Evolutionary conservation across 2,113 vertebrate genomes (phyloP), one percentile per base, ranked within the genome.

Genomic region (Sorex fumeus): DNA sequence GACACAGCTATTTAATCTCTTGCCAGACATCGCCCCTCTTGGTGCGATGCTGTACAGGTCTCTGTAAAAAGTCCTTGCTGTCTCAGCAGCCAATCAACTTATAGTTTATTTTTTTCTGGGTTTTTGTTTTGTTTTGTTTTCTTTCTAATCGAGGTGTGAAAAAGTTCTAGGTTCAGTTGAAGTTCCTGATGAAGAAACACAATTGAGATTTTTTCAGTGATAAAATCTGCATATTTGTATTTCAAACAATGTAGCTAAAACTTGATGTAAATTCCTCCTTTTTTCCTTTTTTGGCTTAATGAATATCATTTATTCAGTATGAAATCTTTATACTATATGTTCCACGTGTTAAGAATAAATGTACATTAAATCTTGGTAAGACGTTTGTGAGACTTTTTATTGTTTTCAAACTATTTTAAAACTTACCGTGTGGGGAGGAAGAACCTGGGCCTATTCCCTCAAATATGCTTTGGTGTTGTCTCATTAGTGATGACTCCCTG

Each of bases 321-420:
- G 99, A 99, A 99, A 99, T 99, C 99, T 99, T 99, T 99, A 99
- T 99, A 99, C 99, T 99, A 99, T 99, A 99, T 99, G 99, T 99
- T 99, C 99, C 99, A 99, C 98, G 99, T 99, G 99, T 99, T 99
- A 99, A 99, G 98, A 99, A 99, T 99, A 99, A 99, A 99, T 99
- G 99, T 99, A 99, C 99, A 99, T 99, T 99, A 99, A 99, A 99
- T 99, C 99, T 99, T 99, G 98, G 98, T 99, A 99, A 99, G 99
- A 99, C 98, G 98, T 99, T 99, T 99, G 99, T 98, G 98, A 99
- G 98, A 98, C 97, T 98, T 98, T 98, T 99, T 97, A 97, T 99
- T 99, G 88, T 97, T 98, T 96, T 92, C 71, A 87, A 10, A 53
- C 75, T 84, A 34, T 60, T 72, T 80, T 32, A 89, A 79, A 94